These are phyloP conservation scores for Branchipolynoe longqiensis DNA, from an alignment of 2,888 invertebrate genomes.

Conservation along the genomic window DNA sequence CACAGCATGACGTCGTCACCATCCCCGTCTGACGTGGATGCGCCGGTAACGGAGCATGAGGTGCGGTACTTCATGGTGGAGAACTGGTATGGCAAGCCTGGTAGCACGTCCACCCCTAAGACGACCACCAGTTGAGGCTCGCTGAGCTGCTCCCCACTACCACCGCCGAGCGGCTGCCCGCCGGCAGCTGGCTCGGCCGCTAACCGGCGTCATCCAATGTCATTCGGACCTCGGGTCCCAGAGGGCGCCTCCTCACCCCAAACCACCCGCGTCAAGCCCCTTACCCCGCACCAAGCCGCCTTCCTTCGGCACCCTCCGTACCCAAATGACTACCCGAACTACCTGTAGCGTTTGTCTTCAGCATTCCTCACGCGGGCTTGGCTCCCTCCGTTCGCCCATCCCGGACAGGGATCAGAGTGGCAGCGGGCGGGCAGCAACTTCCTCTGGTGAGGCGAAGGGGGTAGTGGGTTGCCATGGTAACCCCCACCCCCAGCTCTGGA, in stretches of 20 bases:
- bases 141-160: too few relatives aligned
- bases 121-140: slow-evolving; percentile 40
- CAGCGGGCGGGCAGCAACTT: too few relatives aligned
- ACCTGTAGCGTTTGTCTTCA: background rate
- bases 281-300: background rate
- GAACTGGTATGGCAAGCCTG: slow-evolving; percentile 59
- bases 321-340: background rate
- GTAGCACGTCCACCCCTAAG: slow-evolving; percentile 13
- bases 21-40: slow-evolving; percentile 14
- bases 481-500: too few relatives aligned
- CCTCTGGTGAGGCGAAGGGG: too few relatives aligned
- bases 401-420: too few relatives aligned
- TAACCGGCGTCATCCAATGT: background rate
- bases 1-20: slow-evolving; percentile 40
- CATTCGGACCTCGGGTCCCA: too few relatives aligned
- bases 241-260: slow-evolving; percentile 2
- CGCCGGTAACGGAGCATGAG: slow-evolving; percentile 60
- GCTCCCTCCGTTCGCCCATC: too few relatives aligned
- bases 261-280: background rate
- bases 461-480: too few relatives aligned
- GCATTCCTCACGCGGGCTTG: slow-evolving; percentile 25
- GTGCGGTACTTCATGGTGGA: slow-evolving; percentile 65
- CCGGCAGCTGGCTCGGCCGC: background rate
- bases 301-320: background rate
- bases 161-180: background rate